Base-by-base conservation (phyloP, 1,140 invertebrate genomes). In the Tribolium castaneum region DNA sequence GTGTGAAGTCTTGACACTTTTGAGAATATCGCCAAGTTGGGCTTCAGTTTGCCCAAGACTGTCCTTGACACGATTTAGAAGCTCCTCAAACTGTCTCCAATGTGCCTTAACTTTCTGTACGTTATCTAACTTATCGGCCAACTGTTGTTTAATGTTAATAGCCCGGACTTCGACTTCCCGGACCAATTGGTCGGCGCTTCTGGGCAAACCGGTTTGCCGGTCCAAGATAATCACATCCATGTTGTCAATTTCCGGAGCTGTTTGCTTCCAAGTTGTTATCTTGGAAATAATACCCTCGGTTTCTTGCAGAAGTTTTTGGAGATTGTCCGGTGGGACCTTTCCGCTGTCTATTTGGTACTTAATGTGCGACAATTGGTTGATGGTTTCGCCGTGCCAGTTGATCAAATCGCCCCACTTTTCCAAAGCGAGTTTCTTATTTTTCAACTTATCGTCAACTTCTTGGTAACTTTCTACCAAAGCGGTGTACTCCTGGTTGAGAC, bases 401-500 rank as follows among this genome's bases (percentile, higher is more conserved):
- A 95, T 84, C 22, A 97, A 89, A 80, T 96, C 94, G 0, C 90
- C 90, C 94, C 96, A 97, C 79, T 94, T 95, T 84, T 97, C 92
- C 16, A 97, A 87, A 12, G 91, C 89, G 0, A 88, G 89, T 86
- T 94, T 94, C 84, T 95, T 95, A 78, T 92, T 89, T 82, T 91
- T 89, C 73, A 98, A 88, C 78, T 93, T 92, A 13, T 92, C 91
- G 84, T 95, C 93, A 6, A 95, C 89, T 12, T 92, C 90, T 85
- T 95, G 92, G 82, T 96, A 97, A 80, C 93, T 92, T 52, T 92
- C 88, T 22, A 94, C 92, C 39, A 97, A 87, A 22, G 90, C 89
- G 0, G 92, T 91, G 83, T 95, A 96, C 3, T 91, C 91, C 70
- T 94, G 91, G 80, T 93, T 92, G 0, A 97, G 86, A n/a, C 90